A percentile compares a stretch with the other conserved stretches of the same genome.
These are phyloP conservation scores for Pseudorectes ferrugineus DNA, from an alignment of 2,113 vertebrate species.

Conservation along the genomic window DNA sequence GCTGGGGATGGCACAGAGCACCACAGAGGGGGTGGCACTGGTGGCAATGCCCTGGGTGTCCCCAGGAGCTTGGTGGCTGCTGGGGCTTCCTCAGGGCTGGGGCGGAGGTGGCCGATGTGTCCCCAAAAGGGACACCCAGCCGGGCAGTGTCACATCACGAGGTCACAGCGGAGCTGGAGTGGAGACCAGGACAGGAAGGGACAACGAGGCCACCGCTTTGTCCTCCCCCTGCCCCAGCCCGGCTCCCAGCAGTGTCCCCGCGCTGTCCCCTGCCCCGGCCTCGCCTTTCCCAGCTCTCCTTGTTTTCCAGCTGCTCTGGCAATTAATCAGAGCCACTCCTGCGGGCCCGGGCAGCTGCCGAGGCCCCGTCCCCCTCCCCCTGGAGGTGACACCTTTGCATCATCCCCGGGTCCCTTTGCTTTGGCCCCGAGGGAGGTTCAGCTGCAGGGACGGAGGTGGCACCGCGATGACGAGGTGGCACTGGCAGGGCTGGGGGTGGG, in stretches of 20 bases:
- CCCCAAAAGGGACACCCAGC: background rate
- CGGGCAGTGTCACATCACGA: accelerated
- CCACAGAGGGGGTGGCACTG: background rate
- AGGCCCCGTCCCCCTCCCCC: background rate
- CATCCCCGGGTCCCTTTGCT: background rate
- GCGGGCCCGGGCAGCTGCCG: background rate
- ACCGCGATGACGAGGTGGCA: background rate
- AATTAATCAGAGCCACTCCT: conserved; percentile 53
- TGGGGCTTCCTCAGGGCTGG: background rate
- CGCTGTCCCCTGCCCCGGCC: background rate
- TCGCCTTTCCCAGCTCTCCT: background rate
- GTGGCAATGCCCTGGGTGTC: background rate
- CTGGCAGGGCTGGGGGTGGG: background rate
- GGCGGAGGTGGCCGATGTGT: background rate
- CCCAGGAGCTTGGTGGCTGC: background rate
- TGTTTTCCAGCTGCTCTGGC: conserved; percentile 25
- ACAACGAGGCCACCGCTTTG: accelerated
- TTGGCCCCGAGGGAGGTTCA: background rate
- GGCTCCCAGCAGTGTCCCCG: background rate
- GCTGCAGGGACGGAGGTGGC: background rate
- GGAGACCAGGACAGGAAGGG: background rate
- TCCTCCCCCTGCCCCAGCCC: too few relatives aligned
- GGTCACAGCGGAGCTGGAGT: background rate
- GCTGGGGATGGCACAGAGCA: background rate
- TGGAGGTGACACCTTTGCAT: background rate